Base-by-base conservation (phyloP, 2,797 vertebrate species). In the Enteromius argenteus region DNA sequence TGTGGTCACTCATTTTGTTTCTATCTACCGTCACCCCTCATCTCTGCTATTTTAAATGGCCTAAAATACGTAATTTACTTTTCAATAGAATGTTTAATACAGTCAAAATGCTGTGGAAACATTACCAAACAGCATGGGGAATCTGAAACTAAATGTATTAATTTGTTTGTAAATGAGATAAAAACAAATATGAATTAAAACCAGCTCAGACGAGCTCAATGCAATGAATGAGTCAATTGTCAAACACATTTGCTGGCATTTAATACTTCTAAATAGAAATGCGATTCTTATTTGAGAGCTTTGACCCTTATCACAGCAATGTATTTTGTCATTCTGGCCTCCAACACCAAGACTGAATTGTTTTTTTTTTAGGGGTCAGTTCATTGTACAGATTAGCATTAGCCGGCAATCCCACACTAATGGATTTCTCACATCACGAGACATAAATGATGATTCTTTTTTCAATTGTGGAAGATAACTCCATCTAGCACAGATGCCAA, bases 1-100 rank as follows among this genome's bases (percentile, higher is more conserved):
- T 94, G 85, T 92, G 92, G 91, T 77, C 87, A 81, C 90, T 93
- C 83, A 81, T 85, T 85, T 64, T 17, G 27, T 37, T 39, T 66
- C 30, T 2, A 27, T 19, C 6, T 64, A 14, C 60, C 15, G 0
- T 80, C 49, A 39, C 17, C 17, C 6, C 67, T 58, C 42, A 49
- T 74, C 71, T 84, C 9, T 0, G 9, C 46, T 23, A 11, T 69
- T 46, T 56, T 27, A 66, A 42, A 79, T 39, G 69, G 53, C 32
- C 77, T 80, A 69, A 67, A 60, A 42, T 62, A 51, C 68, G 69
- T 77, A 53, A 39, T 78, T 71, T 35, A 77, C 39, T 73, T 60
- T 56, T 81, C 11, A 83, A 84, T 15, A 35, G 58, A 56, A 44
- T 13, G 5, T 60, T 83, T 78, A 77, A 85, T 30, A 46, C 60